Evolutionary conservation across 2,888 invertebrate species (phyloP).

Genomic region (Hydraecia micacea): DNA sequence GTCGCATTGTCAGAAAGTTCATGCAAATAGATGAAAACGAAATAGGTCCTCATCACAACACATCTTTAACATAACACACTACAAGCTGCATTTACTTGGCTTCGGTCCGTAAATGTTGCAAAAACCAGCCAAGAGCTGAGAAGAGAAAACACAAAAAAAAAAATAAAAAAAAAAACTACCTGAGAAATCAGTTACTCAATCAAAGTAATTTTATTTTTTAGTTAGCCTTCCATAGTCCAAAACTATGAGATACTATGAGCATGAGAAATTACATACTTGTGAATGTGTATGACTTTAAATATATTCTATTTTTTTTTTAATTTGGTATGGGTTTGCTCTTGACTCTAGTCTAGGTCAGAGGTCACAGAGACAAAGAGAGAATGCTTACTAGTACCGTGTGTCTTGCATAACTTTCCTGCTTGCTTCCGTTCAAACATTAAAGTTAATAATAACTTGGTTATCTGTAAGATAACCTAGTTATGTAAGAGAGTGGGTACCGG

Average conservation of each 20-base stretch:
- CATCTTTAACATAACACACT: no score
- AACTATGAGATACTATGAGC: neutral
- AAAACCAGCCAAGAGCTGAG: no score
- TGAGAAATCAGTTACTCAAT: neutral
- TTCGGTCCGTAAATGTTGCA: no score
- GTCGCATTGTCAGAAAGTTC: no score
- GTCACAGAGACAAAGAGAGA: no score
- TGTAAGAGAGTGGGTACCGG: slow-evolving; percentile 13
- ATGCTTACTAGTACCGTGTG: neutral
- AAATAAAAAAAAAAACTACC: neutral
- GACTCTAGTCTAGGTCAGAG: no score
- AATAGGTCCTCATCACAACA: no score
- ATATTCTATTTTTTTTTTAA: no score
- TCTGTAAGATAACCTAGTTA: slow-evolving; percentile 31
- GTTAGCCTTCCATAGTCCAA: neutral
- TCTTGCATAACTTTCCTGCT: slow-evolving; percentile 6
- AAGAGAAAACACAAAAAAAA: no score
- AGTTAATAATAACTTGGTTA: slow-evolving; percentile 23
- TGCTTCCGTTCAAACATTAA: slow-evolving; percentile 8
- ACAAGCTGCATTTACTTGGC: no score
- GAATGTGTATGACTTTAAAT: neutral
- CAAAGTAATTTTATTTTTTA: neutral
- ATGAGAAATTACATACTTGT: neutral
- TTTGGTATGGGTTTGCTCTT: no score
- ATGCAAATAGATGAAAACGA: no score